phyloP scores from a whole-genome alignment of 1,140 invertebrate species.

The Lepidostoma basale region DNA sequence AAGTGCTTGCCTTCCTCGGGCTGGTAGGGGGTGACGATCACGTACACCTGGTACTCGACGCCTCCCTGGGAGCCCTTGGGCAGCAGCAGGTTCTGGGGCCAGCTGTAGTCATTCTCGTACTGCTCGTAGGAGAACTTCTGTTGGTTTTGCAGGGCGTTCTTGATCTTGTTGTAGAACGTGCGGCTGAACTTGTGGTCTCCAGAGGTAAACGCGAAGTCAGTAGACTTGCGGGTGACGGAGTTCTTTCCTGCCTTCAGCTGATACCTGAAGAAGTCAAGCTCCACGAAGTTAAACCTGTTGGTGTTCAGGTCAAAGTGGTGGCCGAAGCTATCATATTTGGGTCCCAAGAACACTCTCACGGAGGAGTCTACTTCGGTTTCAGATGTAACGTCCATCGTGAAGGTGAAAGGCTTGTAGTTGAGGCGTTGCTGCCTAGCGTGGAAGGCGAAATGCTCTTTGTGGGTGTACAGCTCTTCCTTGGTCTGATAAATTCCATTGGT shows the following conservation, averaged over 20 bases:
- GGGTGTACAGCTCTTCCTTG: constrained; percentile 49
- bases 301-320: constrained; percentile 63
- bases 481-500: constrained; percentile 65
- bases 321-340: constrained; percentile 58
- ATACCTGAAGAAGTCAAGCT: constrained; percentile 72
- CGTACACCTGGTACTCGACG: constrained; percentile 63
- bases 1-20: constrained; percentile 32
- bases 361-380: constrained; percentile 21
- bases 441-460: constrained; percentile 54
- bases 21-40: constrained; percentile 60
- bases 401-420: constrained; percentile 39
- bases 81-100: constrained; percentile 64
- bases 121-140: constrained; percentile 58
- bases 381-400: constrained; percentile 46
- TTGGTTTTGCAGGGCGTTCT: constrained; percentile 54
- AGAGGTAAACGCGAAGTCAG: constrained; percentile 58
- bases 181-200: constrained; percentile 61
- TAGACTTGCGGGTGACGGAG: constrained; percentile 60
- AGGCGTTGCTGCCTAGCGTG: constrained; percentile 56
- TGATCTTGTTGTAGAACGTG: constrained; percentile 56
- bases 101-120: constrained; percentile 61
- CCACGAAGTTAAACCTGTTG: constrained; percentile 66
- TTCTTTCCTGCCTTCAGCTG: constrained; percentile 69
- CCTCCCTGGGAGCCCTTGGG: constrained; percentile 66
- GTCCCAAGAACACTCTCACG: constrained; percentile 49